Base-by-base conservation (phyloP, 2,113 vertebrate genomes). In the Oryzias curvinotus region DNA sequence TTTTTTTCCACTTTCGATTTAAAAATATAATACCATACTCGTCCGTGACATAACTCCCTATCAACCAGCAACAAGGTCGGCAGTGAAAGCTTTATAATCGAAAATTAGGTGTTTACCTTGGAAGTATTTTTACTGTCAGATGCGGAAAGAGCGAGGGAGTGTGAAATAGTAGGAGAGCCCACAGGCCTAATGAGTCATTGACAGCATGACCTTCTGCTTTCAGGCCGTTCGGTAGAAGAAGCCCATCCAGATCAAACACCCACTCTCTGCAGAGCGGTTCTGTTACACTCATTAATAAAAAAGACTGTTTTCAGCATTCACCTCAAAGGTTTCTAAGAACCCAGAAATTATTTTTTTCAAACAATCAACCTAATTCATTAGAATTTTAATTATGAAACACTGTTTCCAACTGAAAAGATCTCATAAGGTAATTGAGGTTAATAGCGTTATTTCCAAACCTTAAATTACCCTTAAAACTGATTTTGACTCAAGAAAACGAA, bases 191-290 rank as follows among this genome's bases (percentile, higher is more conserved):
- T 78, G 70, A 86, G 78, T 75, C 79, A 80, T 73, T 60, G 71
- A 54, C 71, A 61, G 75, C 54, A 73, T 88, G 87, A 88, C 90
- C 89, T 88, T 86, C 78, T 89, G 87, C 83, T 90, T 75, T 65
- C 53, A 43, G 84, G 75, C 70, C 50, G 57, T 70, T 44, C 65
- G 48, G 51, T 65, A 47, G 63, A 70, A 82, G 65, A 51, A 58
- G 70, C 52, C 66, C 47, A 77, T 85, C 58, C 75, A 65, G 69
- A 78, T 87, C 89, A 85, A 65, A 83, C 66, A 71, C 64, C 52
- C 59, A 71, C 79, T 72, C 64, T 65, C 49, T 42, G 52, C 17
- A 4, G 14, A 14, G 46, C 25, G 59, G 54, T 58, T 49, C 10
- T 52, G 23, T 46, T n/a, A 74, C 59, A 62, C 56, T 42, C 41